Percentiles rank a stretch among this genome's conserved stretches.
phyloP scores from a whole-genome alignment of 2,888 invertebrate genomes.

The Calameuta filiformis region DNA sequence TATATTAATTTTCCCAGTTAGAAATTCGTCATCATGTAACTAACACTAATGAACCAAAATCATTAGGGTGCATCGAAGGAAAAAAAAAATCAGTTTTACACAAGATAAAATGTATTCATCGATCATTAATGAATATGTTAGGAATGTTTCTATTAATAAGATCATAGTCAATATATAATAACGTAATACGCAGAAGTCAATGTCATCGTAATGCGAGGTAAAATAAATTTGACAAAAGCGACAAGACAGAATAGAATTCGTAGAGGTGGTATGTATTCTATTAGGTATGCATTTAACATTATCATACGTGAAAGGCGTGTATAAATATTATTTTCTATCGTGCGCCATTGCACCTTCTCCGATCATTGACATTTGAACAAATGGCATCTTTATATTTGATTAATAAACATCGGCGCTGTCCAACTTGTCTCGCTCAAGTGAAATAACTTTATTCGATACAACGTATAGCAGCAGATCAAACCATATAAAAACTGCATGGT shows the following conservation, averaged over 20 bases:
- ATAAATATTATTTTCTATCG: neutral
- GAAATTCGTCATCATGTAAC: neutral
- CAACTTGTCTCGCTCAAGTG: neutral
- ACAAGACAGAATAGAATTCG: neutral
- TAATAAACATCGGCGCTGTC: constrained; percentile 7
- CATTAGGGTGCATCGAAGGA: neutral
- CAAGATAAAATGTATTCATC: neutral
- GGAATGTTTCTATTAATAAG: neutral
- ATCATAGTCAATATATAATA: neutral
- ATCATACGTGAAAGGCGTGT: neutral
- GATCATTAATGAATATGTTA: neutral
- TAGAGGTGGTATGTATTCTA: constrained; percentile 33
- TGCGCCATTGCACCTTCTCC: neutral
- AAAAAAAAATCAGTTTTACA: neutral
- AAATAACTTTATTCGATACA: neutral
- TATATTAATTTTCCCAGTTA: neutral
- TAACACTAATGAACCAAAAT: neutral
- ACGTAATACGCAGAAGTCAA: neutral
- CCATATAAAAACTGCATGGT: neutral
- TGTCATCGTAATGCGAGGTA: neutral
- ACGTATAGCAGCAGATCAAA: neutral
- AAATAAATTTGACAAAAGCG: neutral
- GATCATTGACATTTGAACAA: constrained; percentile 12
- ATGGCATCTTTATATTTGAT: constrained; percentile 40
- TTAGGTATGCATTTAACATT: constrained; percentile 1